Base-by-base conservation (phyloP, 2,113 vertebrate species). In the Corynorhinus townsendii region DNA sequence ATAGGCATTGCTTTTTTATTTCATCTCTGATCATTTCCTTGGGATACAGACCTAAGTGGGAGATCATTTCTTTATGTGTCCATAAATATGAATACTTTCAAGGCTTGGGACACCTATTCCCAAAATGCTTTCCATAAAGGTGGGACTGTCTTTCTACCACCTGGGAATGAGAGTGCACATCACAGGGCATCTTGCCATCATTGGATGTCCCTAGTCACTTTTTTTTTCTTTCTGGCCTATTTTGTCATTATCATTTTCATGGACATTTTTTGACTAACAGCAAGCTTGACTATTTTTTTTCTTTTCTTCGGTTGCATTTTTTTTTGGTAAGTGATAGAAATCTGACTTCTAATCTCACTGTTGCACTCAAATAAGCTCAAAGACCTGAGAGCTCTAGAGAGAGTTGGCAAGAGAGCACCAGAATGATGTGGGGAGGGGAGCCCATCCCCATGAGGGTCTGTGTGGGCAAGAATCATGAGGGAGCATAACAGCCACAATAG, bases 1-100 rank as follows among this genome's bases (percentile, higher is more conserved):
- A 12, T 82, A n/a, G 56, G 68, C 22, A 47, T 89, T 72, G 40
- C 12, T 89, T 75, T 52, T 91, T 68, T 0, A 89, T 33, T 83
- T 87, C n/a, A 20, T 56, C 12, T 95, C 64, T 90, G 75, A 84
- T 83, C 64, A 87, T 72, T 85, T 95, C 69, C n/a, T 54, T 47
- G 71, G 81, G 64, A 43, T 40, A 45, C 22, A 83, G 54, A 82
- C 16, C 20, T 47, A 79, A 35, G 62, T 4, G 30, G 54, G 35
- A 90, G 33, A 35, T 40, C 2, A n/a, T 45, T 75, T 92, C 71
- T 69, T 49, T 82, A 38, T 56, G 56, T 69, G 56, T 82, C 66
- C 85, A 11, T 33, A 86, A 79, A 64, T 4, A 66, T 0, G 2
- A 45, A 66, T 14, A 52, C 16, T 33, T 15, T 38, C 38, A 45